phyloP scores from a whole-genome alignment of 2,797 vertebrate species.

The Malurus leucopterus region DNA sequence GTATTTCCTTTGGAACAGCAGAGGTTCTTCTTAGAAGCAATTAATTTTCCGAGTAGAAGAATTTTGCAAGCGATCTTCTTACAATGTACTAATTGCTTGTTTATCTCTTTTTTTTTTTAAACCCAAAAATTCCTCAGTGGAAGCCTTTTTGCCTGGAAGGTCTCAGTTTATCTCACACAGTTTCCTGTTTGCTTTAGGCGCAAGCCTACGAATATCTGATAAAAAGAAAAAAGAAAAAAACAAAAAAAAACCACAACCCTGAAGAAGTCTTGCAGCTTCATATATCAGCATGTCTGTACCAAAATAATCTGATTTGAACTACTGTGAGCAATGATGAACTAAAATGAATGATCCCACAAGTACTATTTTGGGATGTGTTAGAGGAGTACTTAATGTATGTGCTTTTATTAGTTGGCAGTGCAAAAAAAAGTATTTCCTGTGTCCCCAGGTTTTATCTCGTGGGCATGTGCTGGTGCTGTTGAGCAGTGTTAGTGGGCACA shows the following conservation, averaged over 20 bases:
- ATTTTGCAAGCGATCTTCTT: neutral
- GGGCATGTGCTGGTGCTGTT: neutral
- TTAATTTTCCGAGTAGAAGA: neutral
- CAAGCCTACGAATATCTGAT: neutral
- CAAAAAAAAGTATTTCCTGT: neutral
- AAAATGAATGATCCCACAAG: neutral
- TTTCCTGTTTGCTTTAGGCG: neutral
- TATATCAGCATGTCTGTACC: neutral
- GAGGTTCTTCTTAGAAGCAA: neutral
- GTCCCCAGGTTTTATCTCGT: neutral
- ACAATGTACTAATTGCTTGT: neutral
- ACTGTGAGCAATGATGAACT: neutral
- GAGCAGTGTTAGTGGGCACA: neutral
- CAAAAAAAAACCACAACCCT: neutral
- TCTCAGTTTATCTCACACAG: neutral
- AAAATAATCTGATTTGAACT: neutral
- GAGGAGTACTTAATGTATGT: neutral
- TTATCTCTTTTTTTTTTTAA: neutral
- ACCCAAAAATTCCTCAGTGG: neutral
- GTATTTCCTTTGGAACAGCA: neutral
- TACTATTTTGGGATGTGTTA: neutral
- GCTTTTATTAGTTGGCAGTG: neutral
- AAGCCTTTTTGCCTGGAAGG: neutral
- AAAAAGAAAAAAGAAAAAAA: neutral
- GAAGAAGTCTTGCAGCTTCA: neutral